These are phyloP conservation scores for Jaculus jaculus DNA, from an alignment of 2,113 vertebrate genomes.

Conservation along the genomic window DNA sequence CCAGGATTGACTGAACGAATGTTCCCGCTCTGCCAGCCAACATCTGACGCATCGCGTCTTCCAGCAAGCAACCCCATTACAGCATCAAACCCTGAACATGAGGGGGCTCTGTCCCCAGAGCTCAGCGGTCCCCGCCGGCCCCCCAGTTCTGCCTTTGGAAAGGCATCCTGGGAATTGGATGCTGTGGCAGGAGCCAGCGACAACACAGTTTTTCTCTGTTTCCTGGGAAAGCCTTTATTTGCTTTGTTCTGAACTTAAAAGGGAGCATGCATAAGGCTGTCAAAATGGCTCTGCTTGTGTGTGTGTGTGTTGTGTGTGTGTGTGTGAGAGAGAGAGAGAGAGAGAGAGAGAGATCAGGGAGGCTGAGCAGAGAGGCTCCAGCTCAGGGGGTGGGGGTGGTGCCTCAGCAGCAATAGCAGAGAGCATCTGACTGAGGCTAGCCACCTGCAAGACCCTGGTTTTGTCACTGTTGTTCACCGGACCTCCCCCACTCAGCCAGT, in stretches of 20 bases:
- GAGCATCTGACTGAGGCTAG: too few relatives aligned
- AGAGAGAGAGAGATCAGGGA: background rate
- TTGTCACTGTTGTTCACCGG: accelerated
- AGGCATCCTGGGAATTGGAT: background rate
- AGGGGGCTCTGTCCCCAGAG: background rate
- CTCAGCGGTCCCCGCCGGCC: background rate
- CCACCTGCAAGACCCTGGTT: background rate
- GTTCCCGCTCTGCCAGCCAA: background rate
- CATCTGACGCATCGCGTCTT: background rate
- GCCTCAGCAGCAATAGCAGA: too few relatives aligned
- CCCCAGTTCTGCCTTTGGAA: background rate
- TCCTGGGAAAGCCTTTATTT: conserved; percentile 45
- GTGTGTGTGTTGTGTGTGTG: too few relatives aligned
- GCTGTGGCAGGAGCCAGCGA: background rate
- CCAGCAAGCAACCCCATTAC: background rate
- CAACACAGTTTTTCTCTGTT: conserved; percentile 51
- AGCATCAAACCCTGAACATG: background rate
- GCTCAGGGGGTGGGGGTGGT: background rate
- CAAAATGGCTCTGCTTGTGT: background rate
- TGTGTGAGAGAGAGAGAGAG: background rate
- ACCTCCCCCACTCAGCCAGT: accelerated
- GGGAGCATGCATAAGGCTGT: background rate
- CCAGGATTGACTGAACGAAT: background rate
- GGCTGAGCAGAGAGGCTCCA: background rate
- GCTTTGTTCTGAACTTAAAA: conserved; percentile 60